These are phyloP conservation scores for Lasiurus borealis DNA, from an alignment of 2,113 vertebrate genomes.

Conservation along the genomic window DNA sequence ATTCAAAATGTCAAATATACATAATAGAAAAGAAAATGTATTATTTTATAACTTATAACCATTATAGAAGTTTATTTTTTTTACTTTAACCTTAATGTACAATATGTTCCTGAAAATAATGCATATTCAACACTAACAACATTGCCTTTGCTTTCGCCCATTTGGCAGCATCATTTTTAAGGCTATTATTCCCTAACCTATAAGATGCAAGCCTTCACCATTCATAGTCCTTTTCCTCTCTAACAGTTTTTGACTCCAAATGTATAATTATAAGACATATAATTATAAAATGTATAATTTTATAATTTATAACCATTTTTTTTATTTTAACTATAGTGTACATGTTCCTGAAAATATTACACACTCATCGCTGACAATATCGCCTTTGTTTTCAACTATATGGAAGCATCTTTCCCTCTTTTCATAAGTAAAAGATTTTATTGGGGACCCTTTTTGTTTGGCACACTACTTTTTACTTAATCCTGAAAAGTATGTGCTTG, in stretches of 20 bases:
- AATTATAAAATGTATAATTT: conserved; percentile 41
- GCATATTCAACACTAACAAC: not conserved
- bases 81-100: conserved; percentile 28
- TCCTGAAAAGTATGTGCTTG: not conserved
- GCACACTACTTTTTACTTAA: not conserved
- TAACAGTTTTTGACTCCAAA: not conserved
- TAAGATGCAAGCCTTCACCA: not conserved
- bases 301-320: conserved; percentile 61
- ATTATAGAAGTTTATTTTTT: conserved; percentile 54
- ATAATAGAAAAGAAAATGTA: conserved; percentile 57
- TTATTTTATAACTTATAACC: conserved; percentile 52
- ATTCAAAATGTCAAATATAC: conserved; percentile 73
- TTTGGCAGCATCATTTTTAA: not conserved
- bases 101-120: conserved; percentile 46
- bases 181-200: not conserved
- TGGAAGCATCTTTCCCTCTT: not conserved
- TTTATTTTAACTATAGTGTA: conserved; percentile 28
- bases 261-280: too few species aligned
- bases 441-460: not conserved
- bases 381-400: not conserved
- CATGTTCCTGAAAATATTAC: conserved; percentile 29
- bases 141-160: not conserved
- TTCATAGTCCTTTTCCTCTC: not conserved
- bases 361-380: not conserved
- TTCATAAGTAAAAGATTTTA: not conserved